Base-by-base conservation (phyloP, 2,797 vertebrate genomes). In the Paramormyrops hopkinsi region DNA sequence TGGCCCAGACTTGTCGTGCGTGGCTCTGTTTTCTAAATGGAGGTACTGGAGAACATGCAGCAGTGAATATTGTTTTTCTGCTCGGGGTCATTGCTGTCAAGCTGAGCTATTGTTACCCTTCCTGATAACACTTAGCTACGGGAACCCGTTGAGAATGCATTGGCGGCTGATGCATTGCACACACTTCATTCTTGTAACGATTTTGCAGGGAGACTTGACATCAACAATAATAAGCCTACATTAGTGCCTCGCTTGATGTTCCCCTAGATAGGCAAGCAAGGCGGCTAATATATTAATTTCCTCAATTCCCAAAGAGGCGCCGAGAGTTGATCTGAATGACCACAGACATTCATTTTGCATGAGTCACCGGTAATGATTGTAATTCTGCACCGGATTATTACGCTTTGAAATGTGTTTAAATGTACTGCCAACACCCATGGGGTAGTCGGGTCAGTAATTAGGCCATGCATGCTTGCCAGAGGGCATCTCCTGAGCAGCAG, bases 281-380 rank as follows among this genome's bases (percentile, higher is more conserved):
- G 90, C 89, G 33, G 19, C 46, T 51, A 9, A 69, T 90, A 92
- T 90, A 90, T 91, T 90, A 90, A 88, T 84, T 89, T 69, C 85
- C 90, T 89, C 90, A 93, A 90, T 93, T 92, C 92, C 87, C 79
- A 83, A 89, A 88, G 91, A 90, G 91, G 88, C 86, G 22, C 83
- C 85, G 86, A 90, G 89, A 86, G 89, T 69, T 53, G 65, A 90
- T 90, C 89, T 87, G 11, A 90, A 90, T 88, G 88, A 90, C 88
- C 73, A 22, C 87, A 89, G 90, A 90, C 87, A 90, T 88, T 90
- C 69, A 88, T 90, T 90, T 91, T 89, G 91, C 86, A 91, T 59
- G 90, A 93, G 91, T 90, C 88, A 89, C 88, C 44, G 33, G 62
- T 88, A 93, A 93, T 90, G 76, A 79, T 87, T 76, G 17, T 90